Percentiles rank a stretch among this genome's conserved stretches.
Evolutionary conservation across 2,888 invertebrate species (phyloP).

Genomic region (Microdon myrmicae): DNA sequence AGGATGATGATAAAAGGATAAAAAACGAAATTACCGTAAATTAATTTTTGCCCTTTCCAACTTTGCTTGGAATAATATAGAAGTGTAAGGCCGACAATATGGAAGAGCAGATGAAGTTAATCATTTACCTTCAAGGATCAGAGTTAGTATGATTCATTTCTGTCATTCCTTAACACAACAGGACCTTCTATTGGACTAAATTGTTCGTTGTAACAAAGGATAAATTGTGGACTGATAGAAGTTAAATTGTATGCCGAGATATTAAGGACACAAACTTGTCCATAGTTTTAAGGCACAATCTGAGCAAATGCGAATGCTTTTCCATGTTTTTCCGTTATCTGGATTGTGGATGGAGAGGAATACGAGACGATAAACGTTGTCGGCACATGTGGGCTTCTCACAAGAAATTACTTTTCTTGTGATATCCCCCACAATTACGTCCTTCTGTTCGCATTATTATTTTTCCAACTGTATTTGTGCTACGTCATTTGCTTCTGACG

Average conservation of each 20-base stretch:
- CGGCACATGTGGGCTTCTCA: no score
- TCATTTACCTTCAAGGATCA: slow-evolving; percentile 1
- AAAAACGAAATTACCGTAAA: slow-evolving; percentile 18
- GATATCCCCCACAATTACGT: slow-evolving; percentile 6
- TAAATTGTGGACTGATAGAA: slow-evolving; percentile 17
- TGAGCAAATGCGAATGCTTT: no score
- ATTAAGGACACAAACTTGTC: no score
- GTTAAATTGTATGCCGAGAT: background rate
- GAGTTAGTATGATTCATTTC: background rate
- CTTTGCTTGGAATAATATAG: slow-evolving; percentile 12
- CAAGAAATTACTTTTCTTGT: no score
- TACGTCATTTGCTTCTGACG: background rate
- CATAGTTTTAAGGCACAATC: no score
- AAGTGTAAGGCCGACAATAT: slow-evolving; percentile 1
- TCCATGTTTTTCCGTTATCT: no score
- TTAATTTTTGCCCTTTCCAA: slow-evolving; percentile 25
- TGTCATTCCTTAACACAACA: background rate
- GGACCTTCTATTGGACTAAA: background rate
- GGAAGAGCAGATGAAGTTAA: slow-evolving; percentile 1
- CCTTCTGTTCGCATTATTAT: slow-evolving; percentile 1
- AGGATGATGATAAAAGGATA: slow-evolving; percentile 11
- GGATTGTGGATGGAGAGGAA: no score
- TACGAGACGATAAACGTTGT: no score
- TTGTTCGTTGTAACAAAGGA: background rate
- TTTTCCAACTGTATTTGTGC: slow-evolving; percentile 20